A percentile compares a stretch with the other conserved stretches of the same genome.
Evolutionary conservation across 2,113 vertebrate genomes (phyloP).

Genomic region (Cochlearius cochlearius): DNA sequence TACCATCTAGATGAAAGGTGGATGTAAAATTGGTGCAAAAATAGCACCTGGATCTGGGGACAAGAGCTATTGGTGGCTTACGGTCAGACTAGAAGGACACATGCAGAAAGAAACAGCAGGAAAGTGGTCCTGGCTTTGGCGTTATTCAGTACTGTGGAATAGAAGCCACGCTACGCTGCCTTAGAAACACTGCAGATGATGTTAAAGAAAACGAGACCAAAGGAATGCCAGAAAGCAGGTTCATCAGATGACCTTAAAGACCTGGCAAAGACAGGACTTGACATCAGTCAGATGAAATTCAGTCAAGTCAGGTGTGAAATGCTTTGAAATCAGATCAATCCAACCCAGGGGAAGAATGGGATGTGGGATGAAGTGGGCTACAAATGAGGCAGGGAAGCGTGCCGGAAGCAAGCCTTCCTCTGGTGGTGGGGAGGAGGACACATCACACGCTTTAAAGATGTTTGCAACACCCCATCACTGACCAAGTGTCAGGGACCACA

Average conservation of each 20-base stretch:
- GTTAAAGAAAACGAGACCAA: not conserved
- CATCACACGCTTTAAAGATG: fast-evolving
- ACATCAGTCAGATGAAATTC: not conserved
- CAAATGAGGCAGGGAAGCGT: not conserved
- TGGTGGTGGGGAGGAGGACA: not conserved
- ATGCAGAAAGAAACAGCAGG: not conserved
- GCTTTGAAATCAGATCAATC: not conserved
- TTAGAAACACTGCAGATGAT: not conserved
- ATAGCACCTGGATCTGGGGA: not conserved
- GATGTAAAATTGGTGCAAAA: not conserved
- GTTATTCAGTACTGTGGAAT: not conserved
- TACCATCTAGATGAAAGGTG: not conserved
- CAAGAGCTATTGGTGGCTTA: not conserved
- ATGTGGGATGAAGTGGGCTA: not conserved
- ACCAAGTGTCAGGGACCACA: not conserved
- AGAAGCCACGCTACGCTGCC: not conserved
- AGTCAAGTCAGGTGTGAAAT: not conserved
- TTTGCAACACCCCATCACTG: not conserved
- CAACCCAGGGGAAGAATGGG: not conserved
- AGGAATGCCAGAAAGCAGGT: not conserved
- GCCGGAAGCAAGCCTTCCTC: not conserved
- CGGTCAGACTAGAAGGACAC: not conserved
- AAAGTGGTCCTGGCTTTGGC: not conserved
- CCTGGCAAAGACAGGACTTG: not conserved
- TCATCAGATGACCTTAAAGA: not conserved